These are phyloP conservation scores for Lepidonotus clava DNA, from an alignment of 2,888 invertebrate species.

Conservation along the genomic window DNA sequence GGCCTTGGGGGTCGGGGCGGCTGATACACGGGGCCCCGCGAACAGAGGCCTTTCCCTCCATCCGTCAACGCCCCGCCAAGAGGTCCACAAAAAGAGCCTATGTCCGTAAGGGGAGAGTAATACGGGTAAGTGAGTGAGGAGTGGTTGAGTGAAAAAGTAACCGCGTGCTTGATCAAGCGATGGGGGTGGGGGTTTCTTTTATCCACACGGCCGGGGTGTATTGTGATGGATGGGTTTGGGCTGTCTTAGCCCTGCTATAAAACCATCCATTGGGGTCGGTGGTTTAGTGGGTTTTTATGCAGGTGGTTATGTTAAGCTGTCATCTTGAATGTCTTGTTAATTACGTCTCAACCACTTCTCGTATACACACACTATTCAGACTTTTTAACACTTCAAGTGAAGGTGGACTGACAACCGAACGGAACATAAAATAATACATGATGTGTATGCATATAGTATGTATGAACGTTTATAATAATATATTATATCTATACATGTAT, in stretches of 20 bases:
- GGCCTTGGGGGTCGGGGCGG: not conserved
- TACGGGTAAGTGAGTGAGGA: not conserved
- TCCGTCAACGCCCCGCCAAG: not conserved
- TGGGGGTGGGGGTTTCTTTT: not conserved
- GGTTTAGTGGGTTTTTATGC: no score
- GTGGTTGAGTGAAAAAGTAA: not conserved
- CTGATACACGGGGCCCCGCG: not conserved
- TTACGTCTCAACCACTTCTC: no score
- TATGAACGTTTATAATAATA: no score
- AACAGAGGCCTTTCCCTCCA: not conserved
- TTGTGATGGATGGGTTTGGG: not conserved
- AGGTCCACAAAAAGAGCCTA: not conserved
- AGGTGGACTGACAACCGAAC: no score
- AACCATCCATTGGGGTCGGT: no score
- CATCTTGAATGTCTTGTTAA: no score
- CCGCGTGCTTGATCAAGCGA: slow-evolving; percentile 4
- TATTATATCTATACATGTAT: no score
- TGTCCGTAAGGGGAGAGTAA: not conserved
- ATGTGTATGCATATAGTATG: no score
- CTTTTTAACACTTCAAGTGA: no score
- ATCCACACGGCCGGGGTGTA: not conserved
- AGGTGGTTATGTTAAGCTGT: no score
- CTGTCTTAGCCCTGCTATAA: not conserved
- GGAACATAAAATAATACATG: no score
- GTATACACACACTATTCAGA: no score